These are phyloP conservation scores for Malurus elegans DNA, from an alignment of 2,113 vertebrate species.

Conservation along the genomic window DNA sequence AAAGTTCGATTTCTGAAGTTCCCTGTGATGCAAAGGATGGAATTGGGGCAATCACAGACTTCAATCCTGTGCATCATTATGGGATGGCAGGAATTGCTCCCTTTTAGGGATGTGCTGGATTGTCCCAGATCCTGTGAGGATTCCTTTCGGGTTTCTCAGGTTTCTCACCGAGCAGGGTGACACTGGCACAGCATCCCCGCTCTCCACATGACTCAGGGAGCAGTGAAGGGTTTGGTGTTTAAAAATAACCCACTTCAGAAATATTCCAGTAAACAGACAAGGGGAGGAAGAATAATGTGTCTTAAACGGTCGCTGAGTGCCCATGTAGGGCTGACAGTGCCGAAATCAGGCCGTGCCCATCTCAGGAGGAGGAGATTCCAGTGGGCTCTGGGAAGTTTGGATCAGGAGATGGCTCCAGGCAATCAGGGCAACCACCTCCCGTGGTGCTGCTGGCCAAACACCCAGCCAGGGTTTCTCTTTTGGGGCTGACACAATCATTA, in stretches of 20 bases:
- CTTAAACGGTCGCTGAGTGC: not conserved
- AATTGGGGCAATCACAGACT: not conserved
- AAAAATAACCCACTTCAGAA: not conserved
- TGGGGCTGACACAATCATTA: not conserved
- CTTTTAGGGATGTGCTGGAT: not conserved
- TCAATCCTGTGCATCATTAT: fast-evolving
- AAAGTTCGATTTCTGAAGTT: too few species aligned
- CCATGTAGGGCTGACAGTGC: not conserved
- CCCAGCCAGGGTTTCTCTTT: not conserved
- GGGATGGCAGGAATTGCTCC: not conserved
- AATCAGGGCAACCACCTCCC: not conserved
- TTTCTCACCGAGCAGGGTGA: too few species aligned
- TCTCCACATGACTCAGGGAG: not conserved
- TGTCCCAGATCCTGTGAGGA: not conserved
- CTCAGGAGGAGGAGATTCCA: not conserved
- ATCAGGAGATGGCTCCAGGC: not conserved
- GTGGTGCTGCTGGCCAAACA: not conserved
- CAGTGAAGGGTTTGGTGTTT: not conserved
- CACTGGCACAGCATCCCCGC: too few species aligned
- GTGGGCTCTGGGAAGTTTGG: not conserved
- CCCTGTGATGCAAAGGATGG: not conserved
- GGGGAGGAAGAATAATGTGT: not conserved
- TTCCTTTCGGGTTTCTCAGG: not conserved
- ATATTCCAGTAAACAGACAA: not conserved
- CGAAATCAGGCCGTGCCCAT: not conserved